Evolutionary conservation across 2,113 vertebrate genomes (phyloP).

Genomic region (Coryphaenoides rupestris): DNA sequence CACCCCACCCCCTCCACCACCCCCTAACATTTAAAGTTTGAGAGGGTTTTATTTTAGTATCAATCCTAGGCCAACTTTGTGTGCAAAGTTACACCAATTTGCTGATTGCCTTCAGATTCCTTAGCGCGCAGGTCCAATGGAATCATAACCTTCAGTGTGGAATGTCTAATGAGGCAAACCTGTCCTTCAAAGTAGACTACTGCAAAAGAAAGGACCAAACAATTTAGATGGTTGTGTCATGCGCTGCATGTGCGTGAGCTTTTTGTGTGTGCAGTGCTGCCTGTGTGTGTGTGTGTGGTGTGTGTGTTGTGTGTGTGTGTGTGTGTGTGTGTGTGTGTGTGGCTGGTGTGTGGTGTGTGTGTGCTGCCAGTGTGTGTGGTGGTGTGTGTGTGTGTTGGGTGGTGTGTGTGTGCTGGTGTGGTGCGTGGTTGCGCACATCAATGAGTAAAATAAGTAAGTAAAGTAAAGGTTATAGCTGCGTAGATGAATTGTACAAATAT

Average conservation of each 20-base stretch:
- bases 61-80: slow-evolving; percentile 85
- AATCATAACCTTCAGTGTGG: slow-evolving; percentile 68
- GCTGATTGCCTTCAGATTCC: slow-evolving; percentile 84
- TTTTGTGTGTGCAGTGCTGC: neutral
- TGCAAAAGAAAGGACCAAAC: slow-evolving; percentile 56
- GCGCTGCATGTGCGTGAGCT: neutral
- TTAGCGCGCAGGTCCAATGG: slow-evolving; percentile 83
- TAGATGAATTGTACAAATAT: too few relatives aligned
- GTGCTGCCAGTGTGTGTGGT: too few relatives aligned
- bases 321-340: neutral
- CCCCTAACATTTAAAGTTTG: slow-evolving; percentile 80
- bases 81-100: slow-evolving; percentile 82
- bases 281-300: slow-evolving; percentile 15
- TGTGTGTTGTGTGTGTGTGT: neutral
- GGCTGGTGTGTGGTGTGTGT: too few relatives aligned
- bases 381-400: too few relatives aligned
- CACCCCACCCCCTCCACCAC: slow-evolving; percentile 60
- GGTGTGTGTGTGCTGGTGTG: too few relatives aligned
- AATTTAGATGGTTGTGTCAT: slow-evolving; percentile 50
- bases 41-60: slow-evolving; percentile 87
- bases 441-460: neutral
- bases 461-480: too few relatives aligned
- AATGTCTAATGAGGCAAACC: slow-evolving; percentile 73
- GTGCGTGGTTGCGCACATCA: too few relatives aligned
- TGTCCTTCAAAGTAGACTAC: slow-evolving; percentile 67